Evolutionary conservation across 2,888 invertebrate genomes (phyloP).

Genomic region (Tipula confusa): DNA sequence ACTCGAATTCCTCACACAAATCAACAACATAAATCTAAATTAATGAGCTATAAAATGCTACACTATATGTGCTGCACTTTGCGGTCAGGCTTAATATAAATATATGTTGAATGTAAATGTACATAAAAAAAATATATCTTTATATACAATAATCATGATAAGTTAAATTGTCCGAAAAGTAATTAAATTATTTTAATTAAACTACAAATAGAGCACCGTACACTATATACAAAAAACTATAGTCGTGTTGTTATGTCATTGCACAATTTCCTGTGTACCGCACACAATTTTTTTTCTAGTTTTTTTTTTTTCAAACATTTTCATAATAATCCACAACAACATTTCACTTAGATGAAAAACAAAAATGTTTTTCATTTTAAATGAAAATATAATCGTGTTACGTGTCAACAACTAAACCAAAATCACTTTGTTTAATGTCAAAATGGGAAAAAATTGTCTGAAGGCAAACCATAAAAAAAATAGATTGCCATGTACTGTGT

Average conservation of each 20-base stretch:
- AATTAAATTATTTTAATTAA: constrained; percentile 12
- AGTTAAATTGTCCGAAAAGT: neutral
- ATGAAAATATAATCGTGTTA: neutral
- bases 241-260: neutral
- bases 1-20: neutral
- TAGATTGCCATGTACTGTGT: neutral
- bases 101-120: neutral
- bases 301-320: neutral
- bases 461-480: neutral
- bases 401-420: neutral
- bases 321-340: neutral
- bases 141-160: constrained; percentile 35
- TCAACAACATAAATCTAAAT: neutral
- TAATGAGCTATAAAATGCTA: neutral
- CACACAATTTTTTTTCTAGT: neutral
- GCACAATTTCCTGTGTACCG: constrained; percentile 1
- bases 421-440: neutral
- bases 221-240: neutral
- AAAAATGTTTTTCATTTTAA: neutral
- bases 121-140: too few relatives aligned
- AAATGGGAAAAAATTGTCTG: neutral
- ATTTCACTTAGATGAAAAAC: neutral
- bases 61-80: too few relatives aligned
- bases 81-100: neutral
- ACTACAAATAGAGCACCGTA: neutral